phyloP scores from a whole-genome alignment of 2,797 vertebrate genomes.

The Schizopygopsis pylzovi region DNA sequence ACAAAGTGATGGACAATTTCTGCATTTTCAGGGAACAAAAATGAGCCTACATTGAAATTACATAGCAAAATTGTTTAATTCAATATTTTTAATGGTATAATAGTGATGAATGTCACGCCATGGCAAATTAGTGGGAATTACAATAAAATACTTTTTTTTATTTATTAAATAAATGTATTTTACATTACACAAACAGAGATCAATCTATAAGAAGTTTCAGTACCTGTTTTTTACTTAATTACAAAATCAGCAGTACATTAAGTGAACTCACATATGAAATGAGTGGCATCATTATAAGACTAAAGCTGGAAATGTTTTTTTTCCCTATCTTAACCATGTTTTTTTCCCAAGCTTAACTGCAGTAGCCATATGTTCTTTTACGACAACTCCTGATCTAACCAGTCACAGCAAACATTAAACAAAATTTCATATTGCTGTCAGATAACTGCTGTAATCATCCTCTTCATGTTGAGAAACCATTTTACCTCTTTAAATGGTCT shows the following conservation, averaged over 20 bases:
- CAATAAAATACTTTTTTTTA: background rate
- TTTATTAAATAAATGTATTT: background rate
- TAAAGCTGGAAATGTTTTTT: background rate
- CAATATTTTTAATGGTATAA: background rate
- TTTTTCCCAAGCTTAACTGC: background rate
- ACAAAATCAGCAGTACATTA: background rate
- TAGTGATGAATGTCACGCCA: background rate
- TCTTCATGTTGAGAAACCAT: slow-evolving; percentile 30
- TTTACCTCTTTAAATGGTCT: slow-evolving; percentile 29
- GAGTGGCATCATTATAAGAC: background rate
- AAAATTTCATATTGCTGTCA: background rate
- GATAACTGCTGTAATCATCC: slow-evolving; percentile 12
- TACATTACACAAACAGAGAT: background rate
- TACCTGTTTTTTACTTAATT: background rate
- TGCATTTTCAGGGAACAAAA: background rate
- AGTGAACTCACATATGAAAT: background rate
- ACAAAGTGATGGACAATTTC: background rate
- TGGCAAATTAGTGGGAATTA: background rate
- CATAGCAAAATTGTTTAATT: background rate
- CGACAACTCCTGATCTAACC: background rate
- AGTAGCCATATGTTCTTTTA: slow-evolving; percentile 18
- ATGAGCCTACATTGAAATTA: background rate
- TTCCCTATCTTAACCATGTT: background rate
- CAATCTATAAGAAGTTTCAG: background rate
- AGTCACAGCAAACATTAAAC: background rate